Percentiles rank a stretch among this genome's conserved stretches.
Evolutionary conservation across 2,888 invertebrate species (phyloP).

Genomic region (Laspeyria flexula): DNA sequence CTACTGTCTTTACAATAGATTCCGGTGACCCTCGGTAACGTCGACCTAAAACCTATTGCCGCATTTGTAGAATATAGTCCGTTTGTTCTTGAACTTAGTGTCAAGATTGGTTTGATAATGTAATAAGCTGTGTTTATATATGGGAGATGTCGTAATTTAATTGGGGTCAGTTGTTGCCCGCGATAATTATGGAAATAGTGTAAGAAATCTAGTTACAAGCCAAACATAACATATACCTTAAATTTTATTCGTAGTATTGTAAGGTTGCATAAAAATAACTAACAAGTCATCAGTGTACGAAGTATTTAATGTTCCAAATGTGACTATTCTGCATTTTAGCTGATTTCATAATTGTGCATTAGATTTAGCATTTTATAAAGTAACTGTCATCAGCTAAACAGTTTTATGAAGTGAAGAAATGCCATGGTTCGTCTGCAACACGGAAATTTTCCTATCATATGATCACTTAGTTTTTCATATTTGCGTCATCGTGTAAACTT

Average conservation of each 20-base stretch:
- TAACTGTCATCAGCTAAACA: conserved; percentile 7
- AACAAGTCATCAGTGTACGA: too few species aligned
- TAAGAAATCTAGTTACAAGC: too few species aligned
- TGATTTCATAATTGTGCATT: too few species aligned
- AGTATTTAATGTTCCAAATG: too few species aligned
- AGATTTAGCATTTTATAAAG: conserved; percentile 4
- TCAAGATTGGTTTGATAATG: conserved; percentile 19
- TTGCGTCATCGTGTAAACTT: conserved; percentile 20
- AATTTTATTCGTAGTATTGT: too few species aligned
- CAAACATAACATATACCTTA: too few species aligned
- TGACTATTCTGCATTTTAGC: too few species aligned
- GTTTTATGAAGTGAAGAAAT: conserved; percentile 18
- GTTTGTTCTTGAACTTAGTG: conserved; percentile 4
- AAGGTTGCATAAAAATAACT: too few species aligned
- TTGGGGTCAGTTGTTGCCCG: not conserved
- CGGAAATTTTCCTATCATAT: conserved; percentile 7
- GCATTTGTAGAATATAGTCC: conserved; percentile 20
- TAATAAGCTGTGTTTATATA: not conserved
- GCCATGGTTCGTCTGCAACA: not conserved
- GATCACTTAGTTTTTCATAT: conserved; percentile 8
- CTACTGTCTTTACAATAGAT: conserved; percentile 15
- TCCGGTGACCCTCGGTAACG: conserved; percentile 26
- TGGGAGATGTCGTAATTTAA: not conserved
- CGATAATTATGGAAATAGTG: too few species aligned
- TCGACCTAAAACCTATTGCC: conserved; percentile 23